Evolutionary conservation across 2,113 vertebrate genomes (phyloP), one percentile per base, ranked within the genome.

Genomic region (Phycodurus eques): DNA sequence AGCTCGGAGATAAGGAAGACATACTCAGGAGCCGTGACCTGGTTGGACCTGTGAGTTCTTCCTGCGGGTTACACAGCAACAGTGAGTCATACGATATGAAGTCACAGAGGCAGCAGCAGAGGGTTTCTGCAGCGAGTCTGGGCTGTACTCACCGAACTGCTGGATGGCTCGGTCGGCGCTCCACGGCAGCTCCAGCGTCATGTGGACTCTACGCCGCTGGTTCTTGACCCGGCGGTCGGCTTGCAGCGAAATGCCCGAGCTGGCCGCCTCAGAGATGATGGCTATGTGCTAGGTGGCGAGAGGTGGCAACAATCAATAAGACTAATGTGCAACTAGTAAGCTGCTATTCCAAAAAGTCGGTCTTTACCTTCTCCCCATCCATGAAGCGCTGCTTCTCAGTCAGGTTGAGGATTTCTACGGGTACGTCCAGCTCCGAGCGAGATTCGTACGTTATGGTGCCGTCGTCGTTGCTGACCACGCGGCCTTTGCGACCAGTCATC

Each of bases 351-450:
- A 35, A 61, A 61, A 4, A 13, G 3, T 5, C 35, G 22, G 27
- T 31, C 1, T 69, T 89, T 88, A 98, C 98, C 96, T 99, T 99
- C 73, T 99, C 95, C 87, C 98, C 98, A 74, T 98, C 95, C 98
- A 99, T 99, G 86, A 99, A 99, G 70, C 98, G 92, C 71, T 99
- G 96, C 84, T 99, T 99, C 70, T 99, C 98, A 0, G 97, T 99
- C 71, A 99, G 96, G 69, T 99, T 99, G 14, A 99, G 92, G 86
- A 99, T 99, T 81, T 99, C 98, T 22, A 99, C 97, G 0, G 98
- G 98, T 53, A 99, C 98, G 0, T 99, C 98, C 4, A 98, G 94
- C 59, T 99, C 98, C 0, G 98, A 99, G 39, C 98, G 91, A 0
- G 97, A 99, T 69, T 99, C 97, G 0, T 99, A 99, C 0, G 95